A percentile compares a stretch with the other conserved stretches of the same genome.
phyloP scores from a whole-genome alignment of 2,113 vertebrate species.

The Tympanuchus pallidicinctus region DNA sequence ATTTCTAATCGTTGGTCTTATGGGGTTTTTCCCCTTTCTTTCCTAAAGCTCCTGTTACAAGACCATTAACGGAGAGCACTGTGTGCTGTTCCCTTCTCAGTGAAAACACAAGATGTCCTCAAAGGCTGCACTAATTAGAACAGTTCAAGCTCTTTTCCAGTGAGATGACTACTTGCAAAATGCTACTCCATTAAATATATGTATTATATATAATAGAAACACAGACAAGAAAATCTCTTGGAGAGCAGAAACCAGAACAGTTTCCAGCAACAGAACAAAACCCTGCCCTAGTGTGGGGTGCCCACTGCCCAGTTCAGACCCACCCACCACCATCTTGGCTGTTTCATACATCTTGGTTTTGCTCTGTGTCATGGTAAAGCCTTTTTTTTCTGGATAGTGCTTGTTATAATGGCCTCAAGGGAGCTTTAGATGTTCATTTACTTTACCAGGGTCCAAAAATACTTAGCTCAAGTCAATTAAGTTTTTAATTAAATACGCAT shows the following conservation, averaged over 20 bases:
- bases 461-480: constrained; percentile 18
- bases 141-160: background rate
- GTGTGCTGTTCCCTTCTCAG: background rate
- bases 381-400: background rate
- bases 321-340: background rate
- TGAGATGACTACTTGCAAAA: background rate
- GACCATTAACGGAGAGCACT: background rate
- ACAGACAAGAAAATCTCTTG: background rate
- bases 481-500: constrained; percentile 29
- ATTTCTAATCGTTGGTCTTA: background rate
- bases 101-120: background rate
- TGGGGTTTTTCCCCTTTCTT: background rate
- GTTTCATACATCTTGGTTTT: background rate
- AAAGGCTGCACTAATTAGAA: background rate
- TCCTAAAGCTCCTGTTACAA: background rate
- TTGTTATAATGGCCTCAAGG: background rate
- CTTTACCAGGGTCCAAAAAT: constrained; percentile 1
- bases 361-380: rapidly evolving
- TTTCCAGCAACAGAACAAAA: background rate
- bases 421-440: constrained; percentile 7
- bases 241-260: background rate
- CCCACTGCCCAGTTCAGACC: background rate
- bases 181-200: background rate
- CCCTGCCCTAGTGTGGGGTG: rapidly evolving
- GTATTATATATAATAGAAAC: background rate